phyloP scores from a whole-genome alignment of 2,888 invertebrate genomes.

The Caenorhabditis sp. region DNA sequence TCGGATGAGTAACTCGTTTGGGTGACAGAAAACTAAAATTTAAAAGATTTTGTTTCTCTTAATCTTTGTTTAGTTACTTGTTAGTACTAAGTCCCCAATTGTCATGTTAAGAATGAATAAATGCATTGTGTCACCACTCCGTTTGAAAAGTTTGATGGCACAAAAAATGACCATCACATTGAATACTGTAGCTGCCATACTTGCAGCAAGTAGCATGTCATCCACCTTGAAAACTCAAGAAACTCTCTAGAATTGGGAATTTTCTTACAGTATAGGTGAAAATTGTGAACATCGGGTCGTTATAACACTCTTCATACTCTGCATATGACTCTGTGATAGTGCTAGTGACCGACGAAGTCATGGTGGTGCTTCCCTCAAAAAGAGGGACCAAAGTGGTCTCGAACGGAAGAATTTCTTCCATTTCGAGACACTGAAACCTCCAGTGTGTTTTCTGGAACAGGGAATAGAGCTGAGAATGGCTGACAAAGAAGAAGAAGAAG shows the following conservation, averaged over 20 bases:
- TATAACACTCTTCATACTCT: slow-evolving; percentile 72
- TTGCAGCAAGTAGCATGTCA: slow-evolving; percentile 81
- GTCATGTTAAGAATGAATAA: slow-evolving; percentile 83
- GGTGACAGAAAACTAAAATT: slow-evolving; percentile 81
- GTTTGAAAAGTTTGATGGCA: slow-evolving; percentile 79
- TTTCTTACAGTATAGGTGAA: slow-evolving; percentile 77
- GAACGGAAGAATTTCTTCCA: slow-evolving; percentile 56
- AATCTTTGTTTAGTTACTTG: slow-evolving; percentile 70
- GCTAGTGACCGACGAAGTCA: slow-evolving; percentile 24
- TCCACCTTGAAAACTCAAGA: slow-evolving; percentile 73
- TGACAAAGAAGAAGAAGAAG: background rate
- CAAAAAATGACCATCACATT: slow-evolving; percentile 82
- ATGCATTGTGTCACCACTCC: slow-evolving; percentile 83
- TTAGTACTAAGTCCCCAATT: slow-evolving; percentile 80
- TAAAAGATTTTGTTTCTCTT: background rate
- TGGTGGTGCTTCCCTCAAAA: slow-evolving; percentile 29
- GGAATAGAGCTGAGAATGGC: slow-evolving; percentile 7
- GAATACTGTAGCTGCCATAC: slow-evolving; percentile 82
- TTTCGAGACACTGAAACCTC: slow-evolving; percentile 26
- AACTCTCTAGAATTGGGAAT: background rate
- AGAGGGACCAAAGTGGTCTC: slow-evolving; percentile 11
- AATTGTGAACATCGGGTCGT: slow-evolving; percentile 74
- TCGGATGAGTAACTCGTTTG: slow-evolving; percentile 81
- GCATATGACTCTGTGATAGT: slow-evolving; percentile 20
- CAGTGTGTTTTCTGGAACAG: slow-evolving; percentile 35